Evolutionary conservation across 2,797 vertebrate species (phyloP).

Genomic region (Hippopotamyrus pictus): DNA sequence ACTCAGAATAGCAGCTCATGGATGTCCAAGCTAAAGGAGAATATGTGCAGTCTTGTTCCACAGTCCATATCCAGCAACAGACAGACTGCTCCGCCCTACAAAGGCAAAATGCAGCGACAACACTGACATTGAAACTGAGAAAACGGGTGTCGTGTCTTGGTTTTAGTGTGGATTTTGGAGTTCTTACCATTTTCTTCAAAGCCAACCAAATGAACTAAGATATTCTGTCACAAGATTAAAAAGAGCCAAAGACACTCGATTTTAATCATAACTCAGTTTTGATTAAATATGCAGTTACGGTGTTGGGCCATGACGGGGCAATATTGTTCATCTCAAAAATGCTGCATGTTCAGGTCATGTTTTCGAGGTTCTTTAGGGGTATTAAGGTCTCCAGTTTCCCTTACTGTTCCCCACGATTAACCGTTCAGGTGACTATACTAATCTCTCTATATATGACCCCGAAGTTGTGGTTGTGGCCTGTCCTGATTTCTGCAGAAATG

Average conservation of each 20-base stretch:
- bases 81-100: not conserved
- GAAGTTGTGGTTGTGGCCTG: not conserved
- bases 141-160: not conserved
- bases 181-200: not conserved
- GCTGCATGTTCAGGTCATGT: not conserved
- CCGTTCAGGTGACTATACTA: not conserved
- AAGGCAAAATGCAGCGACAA: not conserved
- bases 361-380: not conserved
- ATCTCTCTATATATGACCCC: not conserved
- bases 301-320: not conserved
- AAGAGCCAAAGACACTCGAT: not conserved
- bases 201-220: not conserved
- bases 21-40: not conserved
- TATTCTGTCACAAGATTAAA: not conserved
- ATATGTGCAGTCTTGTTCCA: not conserved
- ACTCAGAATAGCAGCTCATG: not conserved
- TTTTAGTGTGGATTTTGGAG: not conserved
- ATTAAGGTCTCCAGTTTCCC: not conserved
- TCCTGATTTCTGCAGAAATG: conserved; percentile 10
- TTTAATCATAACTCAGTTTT: not conserved
- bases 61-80: not conserved
- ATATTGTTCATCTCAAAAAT: not conserved
- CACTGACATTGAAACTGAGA: not conserved
- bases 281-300: not conserved
- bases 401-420: not conserved